These are phyloP conservation scores for Drosophila setifemur DNA, from an alignment of 1,140 invertebrate genomes.

Conservation along the genomic window DNA sequence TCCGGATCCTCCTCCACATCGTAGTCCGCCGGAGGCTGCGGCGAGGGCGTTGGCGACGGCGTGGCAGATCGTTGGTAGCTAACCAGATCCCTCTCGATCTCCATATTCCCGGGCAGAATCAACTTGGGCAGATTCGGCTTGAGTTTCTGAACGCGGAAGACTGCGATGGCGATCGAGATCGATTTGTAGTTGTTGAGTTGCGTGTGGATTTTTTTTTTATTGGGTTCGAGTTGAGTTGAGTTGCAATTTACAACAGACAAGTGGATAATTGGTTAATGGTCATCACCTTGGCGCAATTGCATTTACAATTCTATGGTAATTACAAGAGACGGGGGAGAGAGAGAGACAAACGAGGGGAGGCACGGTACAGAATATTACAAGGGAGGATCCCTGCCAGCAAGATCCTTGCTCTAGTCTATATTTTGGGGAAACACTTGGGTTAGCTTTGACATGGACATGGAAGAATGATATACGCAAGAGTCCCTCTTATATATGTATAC, in stretches of 20 bases:
- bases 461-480: conserved; percentile 40
- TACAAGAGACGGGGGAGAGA: conserved; percentile 49
- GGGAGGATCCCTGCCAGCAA: conserved; percentile 16
- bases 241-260: conserved; percentile 60
- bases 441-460: conserved; percentile 32
- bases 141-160: conserved; percentile 81
- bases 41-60: conserved; percentile 70
- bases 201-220: conserved; percentile 63
- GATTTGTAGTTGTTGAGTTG: conserved; percentile 31
- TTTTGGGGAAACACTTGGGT: conserved; percentile 20
- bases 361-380: conserved; percentile 10
- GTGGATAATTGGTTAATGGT: conserved; percentile 74
- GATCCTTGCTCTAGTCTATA: conserved; percentile 24
- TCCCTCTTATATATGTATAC: conserved; percentile 3
- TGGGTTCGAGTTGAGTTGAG: conserved; percentile 50
- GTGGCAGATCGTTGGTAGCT: conserved; percentile 40
- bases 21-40: conserved; percentile 73
- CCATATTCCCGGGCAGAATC: conserved; percentile 76
- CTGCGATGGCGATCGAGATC: conserved; percentile 36
- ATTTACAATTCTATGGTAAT: conserved; percentile 61
- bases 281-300: conserved; percentile 22
- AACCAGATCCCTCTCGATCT: conserved; percentile 56
- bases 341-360: conserved; percentile 18
- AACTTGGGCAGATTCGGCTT: conserved; percentile 82
- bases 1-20: conserved; percentile 81